Evolutionary conservation across 2,888 invertebrate genomes (phyloP), one percentile per base, ranked within the genome.

Genomic region (Tiliacea citrago): DNA sequence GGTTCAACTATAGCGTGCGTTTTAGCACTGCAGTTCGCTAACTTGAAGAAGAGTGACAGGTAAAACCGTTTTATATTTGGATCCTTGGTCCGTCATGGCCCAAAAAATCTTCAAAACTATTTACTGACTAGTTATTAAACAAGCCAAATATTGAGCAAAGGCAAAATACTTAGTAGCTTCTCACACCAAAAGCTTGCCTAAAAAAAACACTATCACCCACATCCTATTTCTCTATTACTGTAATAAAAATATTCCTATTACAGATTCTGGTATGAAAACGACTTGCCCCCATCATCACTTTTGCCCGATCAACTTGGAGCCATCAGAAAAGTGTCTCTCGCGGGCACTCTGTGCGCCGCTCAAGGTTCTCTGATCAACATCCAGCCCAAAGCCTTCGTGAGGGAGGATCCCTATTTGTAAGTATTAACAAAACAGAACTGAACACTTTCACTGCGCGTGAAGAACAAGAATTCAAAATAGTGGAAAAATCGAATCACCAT

Each of bases 181-280:
- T 53, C 53, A 24, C 53, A 53, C 53, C n/a, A 9, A 9, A 10
- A 53, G 21, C 21, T n/a, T 51, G 21, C 21, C 9, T 3, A 51
- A 21, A 51, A 53, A 53, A 53, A 53, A 16, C 7, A 35, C 21
- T 13, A 39, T 21, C 39, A 21, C 8, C 21, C 21, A 21, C 9
- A 24, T 63, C 13, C 0, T 63, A 10, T 24, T 55, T 4, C 24
- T 53, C 8, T 13, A 13, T 47, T 47, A 42, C 3, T 45, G 1
- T 12, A 68, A 68, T 4, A 21, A 1, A 55, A 21, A 42, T 16
- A 53, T 60, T 39, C 6, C 0, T 8, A 8, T 75, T 86, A 13
- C 89, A 97, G 99, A 81, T 99, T 99, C 92, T 99, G 99, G 99
- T 99, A 99, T 90, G 99, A 99, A 93, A 99, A 99, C 91, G 99